phyloP scores from a whole-genome alignment of 1,140 invertebrate genomes.

The Rhyzopertha dominica region DNA sequence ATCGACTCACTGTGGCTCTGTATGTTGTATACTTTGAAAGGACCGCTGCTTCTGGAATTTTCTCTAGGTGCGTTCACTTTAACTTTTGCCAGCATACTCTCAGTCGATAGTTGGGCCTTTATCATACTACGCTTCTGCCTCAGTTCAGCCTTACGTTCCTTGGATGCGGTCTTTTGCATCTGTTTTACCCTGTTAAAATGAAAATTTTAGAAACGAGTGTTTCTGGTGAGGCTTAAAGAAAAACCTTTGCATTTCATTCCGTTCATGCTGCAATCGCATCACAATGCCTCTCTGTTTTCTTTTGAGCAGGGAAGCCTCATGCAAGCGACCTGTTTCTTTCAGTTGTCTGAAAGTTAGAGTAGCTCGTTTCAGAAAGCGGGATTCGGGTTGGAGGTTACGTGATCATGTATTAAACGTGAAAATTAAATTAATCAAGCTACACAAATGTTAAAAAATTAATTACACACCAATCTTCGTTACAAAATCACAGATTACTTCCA shows the following conservation, averaged over 20 bases:
- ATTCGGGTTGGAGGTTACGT: background rate
- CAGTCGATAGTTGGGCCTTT: slow-evolving; percentile 35
- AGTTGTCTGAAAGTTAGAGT: slow-evolving; percentile 34
- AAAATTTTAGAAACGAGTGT: background rate
- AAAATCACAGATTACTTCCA: background rate
- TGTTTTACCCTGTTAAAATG: slow-evolving; percentile 35
- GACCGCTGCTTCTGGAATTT: slow-evolving; percentile 26
- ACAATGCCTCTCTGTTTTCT: slow-evolving; percentile 44
- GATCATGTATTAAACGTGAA: background rate
- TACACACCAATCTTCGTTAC: background rate
- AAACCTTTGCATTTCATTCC: slow-evolving; percentile 43
- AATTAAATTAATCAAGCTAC: background rate
- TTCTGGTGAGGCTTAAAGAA: slow-evolving; percentile 5
- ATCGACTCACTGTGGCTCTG: slow-evolving; percentile 20
- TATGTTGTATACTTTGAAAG: slow-evolving; percentile 33
- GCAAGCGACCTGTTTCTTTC: slow-evolving; percentile 38
- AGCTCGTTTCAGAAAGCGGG: background rate
- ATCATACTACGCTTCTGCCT: slow-evolving; percentile 39
- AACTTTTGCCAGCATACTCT: slow-evolving; percentile 27
- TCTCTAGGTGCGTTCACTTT: slow-evolving; percentile 17
- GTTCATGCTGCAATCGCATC: slow-evolving; percentile 41
- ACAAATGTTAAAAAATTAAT: slow-evolving; percentile 5
- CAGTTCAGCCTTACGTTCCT: slow-evolving; percentile 36
- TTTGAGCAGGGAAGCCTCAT: slow-evolving; percentile 41
- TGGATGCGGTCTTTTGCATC: slow-evolving; percentile 41